These are phyloP conservation scores for Amphibalanus amphitrite DNA, from an alignment of 1,140 invertebrate species.

Conservation along the genomic window DNA sequence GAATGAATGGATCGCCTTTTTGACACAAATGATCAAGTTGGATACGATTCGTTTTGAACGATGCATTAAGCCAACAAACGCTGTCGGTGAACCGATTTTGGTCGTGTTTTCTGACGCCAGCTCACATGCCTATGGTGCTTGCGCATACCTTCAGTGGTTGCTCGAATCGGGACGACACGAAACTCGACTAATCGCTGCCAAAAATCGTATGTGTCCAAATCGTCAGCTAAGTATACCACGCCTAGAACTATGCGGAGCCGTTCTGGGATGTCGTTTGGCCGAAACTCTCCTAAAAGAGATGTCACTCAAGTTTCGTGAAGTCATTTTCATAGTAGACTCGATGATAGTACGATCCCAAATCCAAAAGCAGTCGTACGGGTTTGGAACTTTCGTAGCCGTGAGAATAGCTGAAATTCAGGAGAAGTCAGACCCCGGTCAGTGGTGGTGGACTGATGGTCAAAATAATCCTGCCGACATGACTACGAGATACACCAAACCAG, in stretches of 20 bases:
- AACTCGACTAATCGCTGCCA: not conserved
- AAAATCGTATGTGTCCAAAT: slow-evolving; percentile 7
- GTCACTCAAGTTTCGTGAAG: slow-evolving; percentile 6
- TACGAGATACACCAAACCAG: too few species aligned
- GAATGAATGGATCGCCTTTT: slow-evolving; percentile 5
- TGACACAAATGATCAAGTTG: slow-evolving; percentile 6
- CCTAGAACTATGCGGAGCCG: slow-evolving; percentile 6
- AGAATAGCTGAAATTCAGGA: too few species aligned
- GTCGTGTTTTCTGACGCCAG: slow-evolving; percentile 6
- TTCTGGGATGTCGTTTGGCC: slow-evolving; percentile 5
- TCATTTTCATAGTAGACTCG: too few species aligned
- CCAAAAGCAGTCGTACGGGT: too few species aligned
- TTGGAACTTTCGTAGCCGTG: too few species aligned
- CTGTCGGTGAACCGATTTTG: slow-evolving; percentile 3
- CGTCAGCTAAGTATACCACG: slow-evolving; percentile 8
- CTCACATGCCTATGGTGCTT: not conserved
- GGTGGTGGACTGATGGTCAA: too few species aligned
- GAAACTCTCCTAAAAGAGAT: slow-evolving; percentile 3
- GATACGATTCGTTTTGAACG: not conserved
- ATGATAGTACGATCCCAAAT: too few species aligned
- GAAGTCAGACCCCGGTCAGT: too few species aligned
- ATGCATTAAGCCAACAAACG: slow-evolving; percentile 6
- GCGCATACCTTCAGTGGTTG: slow-evolving; percentile 5
- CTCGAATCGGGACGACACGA: not conserved
- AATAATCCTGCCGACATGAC: too few species aligned